These are phyloP conservation scores for Malaclemys terrapin DNA, from an alignment of 2,113 vertebrate genomes.

Conservation along the genomic window DNA sequence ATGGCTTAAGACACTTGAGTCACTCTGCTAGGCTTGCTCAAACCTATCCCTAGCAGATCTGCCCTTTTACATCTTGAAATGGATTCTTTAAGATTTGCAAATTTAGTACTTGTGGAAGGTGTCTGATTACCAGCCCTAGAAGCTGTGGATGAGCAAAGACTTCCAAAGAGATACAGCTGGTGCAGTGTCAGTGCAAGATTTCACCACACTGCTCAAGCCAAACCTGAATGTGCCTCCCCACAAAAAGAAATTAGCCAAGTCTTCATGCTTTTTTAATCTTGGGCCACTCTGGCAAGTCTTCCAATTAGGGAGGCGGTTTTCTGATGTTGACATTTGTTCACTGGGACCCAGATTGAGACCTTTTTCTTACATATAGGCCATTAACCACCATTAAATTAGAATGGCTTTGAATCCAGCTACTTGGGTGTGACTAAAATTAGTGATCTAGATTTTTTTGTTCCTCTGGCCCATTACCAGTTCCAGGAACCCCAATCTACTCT, in stretches of 20 bases:
- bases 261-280: not conserved
- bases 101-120: not conserved
- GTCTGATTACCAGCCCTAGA: not conserved
- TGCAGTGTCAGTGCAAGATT: not conserved
- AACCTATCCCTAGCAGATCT: slow-evolving; percentile 11
- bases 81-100: not conserved
- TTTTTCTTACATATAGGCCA: slow-evolving; percentile 2
- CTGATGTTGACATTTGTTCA: not conserved
- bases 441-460: not conserved
- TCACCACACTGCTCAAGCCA: not conserved
- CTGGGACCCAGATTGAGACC: not conserved
- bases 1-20: not conserved
- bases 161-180: not conserved
- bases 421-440: not conserved
- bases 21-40: not conserved
- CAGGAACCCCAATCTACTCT: not conserved
- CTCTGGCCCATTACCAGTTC: not conserved
- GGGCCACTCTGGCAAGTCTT: not conserved
- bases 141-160: not conserved
- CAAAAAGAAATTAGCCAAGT: not conserved
- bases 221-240: not conserved
- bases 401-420: slow-evolving; percentile 14
- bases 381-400: not conserved
- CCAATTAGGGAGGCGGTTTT: not conserved
- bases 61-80: slow-evolving; percentile 8